A percentile compares a stretch with the other conserved stretches of the same genome.
phyloP scores from a whole-genome alignment of 35 echinoderm and acorn worm species.

The Heliocidaris tuberculata region DNA sequence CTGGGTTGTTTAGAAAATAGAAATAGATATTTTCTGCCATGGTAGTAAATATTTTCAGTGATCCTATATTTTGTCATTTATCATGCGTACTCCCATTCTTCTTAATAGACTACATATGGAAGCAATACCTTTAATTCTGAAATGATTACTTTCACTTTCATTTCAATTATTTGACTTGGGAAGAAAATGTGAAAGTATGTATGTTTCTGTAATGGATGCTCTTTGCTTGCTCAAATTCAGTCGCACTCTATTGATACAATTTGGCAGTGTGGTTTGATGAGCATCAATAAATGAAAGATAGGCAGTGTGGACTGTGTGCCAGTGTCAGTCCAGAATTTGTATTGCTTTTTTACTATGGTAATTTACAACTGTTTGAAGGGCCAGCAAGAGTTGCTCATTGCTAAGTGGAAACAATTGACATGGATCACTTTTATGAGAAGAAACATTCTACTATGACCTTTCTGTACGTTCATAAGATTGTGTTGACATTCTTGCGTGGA shows the following conservation, averaged over 20 bases:
- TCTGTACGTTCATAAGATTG: too few species aligned
- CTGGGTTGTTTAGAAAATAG: neutral
- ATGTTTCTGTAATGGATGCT: neutral
- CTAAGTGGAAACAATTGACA: too few species aligned
- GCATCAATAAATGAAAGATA: neutral
- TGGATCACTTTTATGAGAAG: too few species aligned
- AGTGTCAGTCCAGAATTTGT: too few species aligned
- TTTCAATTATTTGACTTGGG: neutral
- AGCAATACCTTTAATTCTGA: neutral
- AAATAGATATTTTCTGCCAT: neutral
- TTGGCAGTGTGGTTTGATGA: neutral
- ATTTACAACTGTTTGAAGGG: neutral
- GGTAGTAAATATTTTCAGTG: neutral
- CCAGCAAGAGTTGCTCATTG: too few species aligned
- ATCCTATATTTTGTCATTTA: neutral
- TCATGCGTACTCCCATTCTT: neutral
- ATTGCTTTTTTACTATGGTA: too few species aligned
- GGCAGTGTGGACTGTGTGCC: neutral
- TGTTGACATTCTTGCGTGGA: too few species aligned
- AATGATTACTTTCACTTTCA: slow-evolving; percentile 3
- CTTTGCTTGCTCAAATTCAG: neutral
- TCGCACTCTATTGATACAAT: neutral
- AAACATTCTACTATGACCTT: too few species aligned
- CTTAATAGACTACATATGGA: neutral
- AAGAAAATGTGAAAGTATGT: neutral